phyloP scores from a whole-genome alignment of 2,888 invertebrate species.

The Drosophila paramelanica region DNA sequence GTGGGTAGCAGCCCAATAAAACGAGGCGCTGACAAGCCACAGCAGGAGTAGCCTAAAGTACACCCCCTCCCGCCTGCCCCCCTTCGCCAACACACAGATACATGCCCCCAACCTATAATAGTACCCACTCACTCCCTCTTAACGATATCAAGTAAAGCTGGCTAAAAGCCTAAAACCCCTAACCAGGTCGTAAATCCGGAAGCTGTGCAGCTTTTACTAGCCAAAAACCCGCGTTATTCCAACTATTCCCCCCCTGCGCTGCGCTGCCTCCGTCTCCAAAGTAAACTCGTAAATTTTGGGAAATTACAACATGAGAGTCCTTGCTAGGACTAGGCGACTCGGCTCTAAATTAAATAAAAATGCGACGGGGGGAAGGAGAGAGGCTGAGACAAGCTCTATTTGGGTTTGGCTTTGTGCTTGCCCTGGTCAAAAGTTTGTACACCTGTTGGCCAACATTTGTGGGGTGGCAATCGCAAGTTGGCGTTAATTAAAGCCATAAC shows the following conservation, averaged over 20 bases:
- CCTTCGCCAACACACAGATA: neutral
- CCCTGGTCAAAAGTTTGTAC: constrained; percentile 57
- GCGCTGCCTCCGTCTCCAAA: constrained; percentile 28
- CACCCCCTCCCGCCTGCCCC: neutral
- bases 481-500: constrained; percentile 77
- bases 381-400: neutral
- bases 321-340: constrained; percentile 39
- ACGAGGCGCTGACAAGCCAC: constrained; percentile 72
- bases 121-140: too few relatives aligned
- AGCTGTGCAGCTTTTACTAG: constrained; percentile 46
- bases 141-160: constrained; percentile 17
- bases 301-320: constrained; percentile 78
- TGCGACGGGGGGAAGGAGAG: constrained; percentile 11
- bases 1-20: constrained; percentile 55
- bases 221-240: constrained; percentile 9
- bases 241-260: constrained; percentile 8
- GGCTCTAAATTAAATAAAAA: constrained; percentile 78
- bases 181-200: constrained; percentile 69
- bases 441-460: constrained; percentile 65
- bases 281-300: constrained; percentile 73
- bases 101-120: too few relatives aligned
- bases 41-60: constrained; percentile 16
- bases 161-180: constrained; percentile 30
- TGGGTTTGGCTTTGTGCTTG: neutral
- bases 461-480: constrained; percentile 54